Evolutionary conservation across 2,113 vertebrate genomes (phyloP).

Genomic region (Oreochromis aureus): DNA sequence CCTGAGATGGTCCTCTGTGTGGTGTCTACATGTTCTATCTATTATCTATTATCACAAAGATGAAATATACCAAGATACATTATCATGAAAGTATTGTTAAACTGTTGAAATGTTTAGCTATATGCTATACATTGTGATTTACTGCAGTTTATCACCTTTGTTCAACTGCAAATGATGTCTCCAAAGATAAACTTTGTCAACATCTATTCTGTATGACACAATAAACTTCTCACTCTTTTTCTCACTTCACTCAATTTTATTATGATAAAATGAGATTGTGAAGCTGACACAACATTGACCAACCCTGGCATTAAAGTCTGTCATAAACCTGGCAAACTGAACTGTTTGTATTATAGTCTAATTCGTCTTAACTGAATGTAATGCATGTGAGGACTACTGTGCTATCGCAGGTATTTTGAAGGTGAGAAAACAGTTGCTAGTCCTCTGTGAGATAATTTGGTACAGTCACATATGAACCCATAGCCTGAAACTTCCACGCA

Average conservation of each 20-base stretch:
- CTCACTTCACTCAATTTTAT: neutral
- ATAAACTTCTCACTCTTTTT: neutral
- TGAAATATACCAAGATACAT: neutral
- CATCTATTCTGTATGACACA: neutral
- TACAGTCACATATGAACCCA: neutral
- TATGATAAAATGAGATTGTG: neutral
- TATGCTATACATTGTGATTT: neutral
- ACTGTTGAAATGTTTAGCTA: neutral
- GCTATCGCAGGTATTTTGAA: neutral
- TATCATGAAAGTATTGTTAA: neutral
- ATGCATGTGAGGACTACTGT: neutral
- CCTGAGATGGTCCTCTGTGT: neutral
- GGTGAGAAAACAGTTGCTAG: neutral
- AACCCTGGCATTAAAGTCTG: fast-evolving
- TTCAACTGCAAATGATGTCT: fast-evolving
- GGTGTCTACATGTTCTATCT: neutral
- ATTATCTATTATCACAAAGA: neutral
- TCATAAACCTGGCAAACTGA: neutral
- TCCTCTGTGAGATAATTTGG: neutral
- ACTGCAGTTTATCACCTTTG: fast-evolving
- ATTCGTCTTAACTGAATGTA: neutral
- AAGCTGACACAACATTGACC: neutral
- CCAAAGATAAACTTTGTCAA: fast-evolving
- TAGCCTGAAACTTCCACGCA: neutral
- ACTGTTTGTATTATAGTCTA: neutral